These are phyloP conservation scores for Pteromalus puparum DNA, from an alignment of 1,140 invertebrate species.

Conservation along the genomic window DNA sequence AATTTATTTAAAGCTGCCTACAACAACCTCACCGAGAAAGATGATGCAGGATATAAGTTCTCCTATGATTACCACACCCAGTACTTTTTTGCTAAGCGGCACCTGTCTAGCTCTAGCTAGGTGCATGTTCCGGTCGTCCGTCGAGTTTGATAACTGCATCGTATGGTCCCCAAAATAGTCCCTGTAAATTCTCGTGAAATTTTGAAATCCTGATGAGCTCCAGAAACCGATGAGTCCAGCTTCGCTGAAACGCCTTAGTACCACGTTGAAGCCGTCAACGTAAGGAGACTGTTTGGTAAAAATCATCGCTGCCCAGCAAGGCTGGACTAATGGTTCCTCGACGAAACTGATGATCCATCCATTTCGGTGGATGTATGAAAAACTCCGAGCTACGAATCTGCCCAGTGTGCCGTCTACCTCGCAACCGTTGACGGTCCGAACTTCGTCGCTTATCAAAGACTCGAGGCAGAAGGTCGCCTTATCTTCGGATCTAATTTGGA, in stretches of 20 bases:
- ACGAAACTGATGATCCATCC: conserved; percentile 37
- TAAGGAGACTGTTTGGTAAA: conserved; percentile 22
- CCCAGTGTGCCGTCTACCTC: conserved; percentile 22
- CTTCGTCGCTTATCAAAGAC: neutral
- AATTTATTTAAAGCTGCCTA: neutral
- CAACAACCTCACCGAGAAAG: neutral
- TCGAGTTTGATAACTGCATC: neutral
- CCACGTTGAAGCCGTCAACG: neutral
- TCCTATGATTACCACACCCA: neutral
- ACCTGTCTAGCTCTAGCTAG: neutral
- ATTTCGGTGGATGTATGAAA: neutral
- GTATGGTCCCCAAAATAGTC: neutral
- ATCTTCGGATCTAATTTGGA: neutral
- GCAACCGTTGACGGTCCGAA: neutral
- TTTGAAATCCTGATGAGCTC: neutral
- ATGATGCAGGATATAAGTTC: neutral
- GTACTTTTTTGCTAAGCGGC: neutral
- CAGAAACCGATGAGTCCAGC: conserved; percentile 14
- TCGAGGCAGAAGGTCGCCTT: neutral
- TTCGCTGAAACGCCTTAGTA: conserved; percentile 7
- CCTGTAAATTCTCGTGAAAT: conserved; percentile 18
- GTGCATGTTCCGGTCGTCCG: neutral
- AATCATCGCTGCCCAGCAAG: conserved; percentile 28
- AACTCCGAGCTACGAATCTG: neutral
- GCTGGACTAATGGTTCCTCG: conserved; percentile 15